Base-by-base conservation (phyloP, 2,113 vertebrate genomes). In the Nymphicus hollandicus region DNA sequence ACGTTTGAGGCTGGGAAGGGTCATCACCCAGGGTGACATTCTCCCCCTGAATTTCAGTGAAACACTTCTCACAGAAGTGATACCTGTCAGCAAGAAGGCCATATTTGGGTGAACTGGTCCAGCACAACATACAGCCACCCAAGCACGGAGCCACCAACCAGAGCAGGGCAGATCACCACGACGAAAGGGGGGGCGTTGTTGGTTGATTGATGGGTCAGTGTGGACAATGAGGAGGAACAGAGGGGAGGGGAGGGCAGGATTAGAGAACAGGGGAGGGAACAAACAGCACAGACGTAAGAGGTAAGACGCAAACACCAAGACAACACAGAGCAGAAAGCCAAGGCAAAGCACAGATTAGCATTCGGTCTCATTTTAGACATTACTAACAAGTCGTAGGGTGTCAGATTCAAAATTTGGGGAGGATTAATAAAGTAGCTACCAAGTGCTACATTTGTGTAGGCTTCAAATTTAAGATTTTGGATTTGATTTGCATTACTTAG, bases 11-110 rank as follows among this genome's bases (percentile, higher is more conserved):
- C 97, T 99, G 99, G 94, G 99, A 98, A 96, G 99, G 99, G 97
- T 99, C 99, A 70, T 99, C 99, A 96, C 99, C 99, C 96, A 99
- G 98, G 77, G 99, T 99, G 97, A 99, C 99, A 96, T 98, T 99
- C 96, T 99, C 99, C 92, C 99, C 99, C 98, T 99, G 99, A 98
- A 99, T 99, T 98, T 99, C 99, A 97, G 99, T 99, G 98, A 99
- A 99, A 98, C 99, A 99, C 98, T 99, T 99, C 98, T 99, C 99
- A 98, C 99, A 99, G 98, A 99, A 99, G 98, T 99, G 99, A 98
- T 99, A 99, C 98, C 99, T 99, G 98, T 93, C 98, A 97, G 97
- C 98, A 98, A 99, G 98, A 99, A 99, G 99, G 97, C 97, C 94
- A 98, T 98, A 99, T 98, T 99, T 98, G 98, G 98, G 98, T 99